These are phyloP conservation scores for Poecilia gillii DNA, from an alignment of 2,797 vertebrate species.

Conservation along the genomic window DNA sequence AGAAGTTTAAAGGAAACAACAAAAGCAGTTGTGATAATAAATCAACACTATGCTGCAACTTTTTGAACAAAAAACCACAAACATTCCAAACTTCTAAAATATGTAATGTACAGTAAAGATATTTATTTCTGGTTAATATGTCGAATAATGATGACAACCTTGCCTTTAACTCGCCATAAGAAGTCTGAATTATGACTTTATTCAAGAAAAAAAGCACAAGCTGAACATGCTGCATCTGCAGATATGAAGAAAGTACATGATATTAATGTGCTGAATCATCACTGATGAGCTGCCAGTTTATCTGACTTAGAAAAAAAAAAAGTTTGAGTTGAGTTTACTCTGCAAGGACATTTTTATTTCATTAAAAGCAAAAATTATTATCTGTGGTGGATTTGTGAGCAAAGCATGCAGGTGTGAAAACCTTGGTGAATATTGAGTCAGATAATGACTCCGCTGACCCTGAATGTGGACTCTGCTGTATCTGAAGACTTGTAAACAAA, in stretches of 20 bases:
- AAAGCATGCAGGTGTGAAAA: slow-evolving; percentile 1
- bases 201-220: background rate
- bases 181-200: background rate
- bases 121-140: background rate
- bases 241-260: slow-evolving; percentile 8
- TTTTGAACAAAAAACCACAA: background rate
- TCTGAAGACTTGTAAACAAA: background rate
- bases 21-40: background rate
- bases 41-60: background rate
- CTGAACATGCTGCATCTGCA: background rate
- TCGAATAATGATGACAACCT: background rate
- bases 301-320: background rate
- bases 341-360: background rate
- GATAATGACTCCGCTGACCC: slow-evolving; percentile 21
- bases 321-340: background rate
- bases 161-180: background rate
- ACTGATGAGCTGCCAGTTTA: background rate
- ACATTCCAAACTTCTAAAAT: background rate
- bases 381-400: background rate
- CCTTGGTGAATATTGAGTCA: slow-evolving; percentile 21
- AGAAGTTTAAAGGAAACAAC: background rate
- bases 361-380: slow-evolving; percentile 6
- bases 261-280: slow-evolving; percentile 28
- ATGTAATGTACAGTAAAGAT: background rate
- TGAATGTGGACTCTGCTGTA: background rate